Evolutionary conservation across 1,140 invertebrate species (phyloP), one percentile per base, ranked within the genome.

Genomic region (Halictus rubicundus): DNA sequence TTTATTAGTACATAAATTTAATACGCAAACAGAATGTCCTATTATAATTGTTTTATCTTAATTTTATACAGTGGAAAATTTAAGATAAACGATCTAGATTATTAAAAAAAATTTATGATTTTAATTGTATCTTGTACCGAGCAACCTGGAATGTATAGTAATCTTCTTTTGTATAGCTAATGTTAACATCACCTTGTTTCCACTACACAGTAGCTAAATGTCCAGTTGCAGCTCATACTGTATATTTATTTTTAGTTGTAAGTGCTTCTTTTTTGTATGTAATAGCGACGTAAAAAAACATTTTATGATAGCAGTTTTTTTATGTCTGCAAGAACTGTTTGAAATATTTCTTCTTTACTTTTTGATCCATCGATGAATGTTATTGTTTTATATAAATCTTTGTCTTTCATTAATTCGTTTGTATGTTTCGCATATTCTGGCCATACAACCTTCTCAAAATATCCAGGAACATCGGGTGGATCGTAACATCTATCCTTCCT

Each of bases 381-480:
- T 52, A 93, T 86, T 5, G 78, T 72, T 5, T 88, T 80, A 12
- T 69, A 75, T 21, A 92, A 74, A 42, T 90, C 54, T 23, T 78
- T 60, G 59, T 92, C 71, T 49, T 70, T 69, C 25, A 85, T 46
- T 49, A 94, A 85, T 88, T 91, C 88, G 0, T 79, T 57, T 70
- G 84, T 86, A 52, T 94, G 78, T 66, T 87, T 92, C 37, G 94
- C 73, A 88, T 96, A 96, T 83, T 96, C 95, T 0, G 96, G 96
- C 96, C 96, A 97, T 1, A 96, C 96, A 81, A 95, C 95, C 52
- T 92, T 91, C 23, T 97, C 96, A 90, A 97, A 97, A 93, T 97
- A 97, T 2, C 96, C 96, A 6, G 95, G 95, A 9, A 96, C 94
- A 92, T 97, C 97, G 9, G 96, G 96, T 23, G 96, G 96, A 77